Conservation (phyloP, 2,888 invertebrate species). For the Melanostoma scalare region DNA sequence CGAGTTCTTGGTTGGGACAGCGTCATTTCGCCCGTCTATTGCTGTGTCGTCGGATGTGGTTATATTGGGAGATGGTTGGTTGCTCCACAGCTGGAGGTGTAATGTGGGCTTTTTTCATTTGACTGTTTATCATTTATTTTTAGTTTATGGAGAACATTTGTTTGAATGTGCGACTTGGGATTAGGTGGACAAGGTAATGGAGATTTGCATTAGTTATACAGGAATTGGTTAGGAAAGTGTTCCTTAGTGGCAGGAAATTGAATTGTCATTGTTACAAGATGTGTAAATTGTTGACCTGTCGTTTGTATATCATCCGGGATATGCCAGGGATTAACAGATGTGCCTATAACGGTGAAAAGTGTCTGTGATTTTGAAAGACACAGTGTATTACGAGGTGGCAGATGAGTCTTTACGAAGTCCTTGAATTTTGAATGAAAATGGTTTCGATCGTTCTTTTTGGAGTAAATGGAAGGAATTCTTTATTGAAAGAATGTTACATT, state of each 20-base stretch:
- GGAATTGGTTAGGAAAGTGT: conserved; percentile 30
- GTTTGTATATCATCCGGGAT: not conserved
- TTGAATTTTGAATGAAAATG: too few species aligned
- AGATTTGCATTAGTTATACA: conserved; percentile 27
- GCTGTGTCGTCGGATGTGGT: conserved; percentile 63
- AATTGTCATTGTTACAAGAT: conserved; percentile 6
- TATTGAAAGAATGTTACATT: too few species aligned
- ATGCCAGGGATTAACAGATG: too few species aligned
- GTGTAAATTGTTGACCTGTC: not conserved
- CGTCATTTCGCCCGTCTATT: conserved; percentile 12
- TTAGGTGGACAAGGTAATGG: conserved; percentile 62
- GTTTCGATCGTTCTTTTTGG: too few species aligned
- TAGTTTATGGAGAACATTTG: conserved; percentile 47
- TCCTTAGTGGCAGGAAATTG: conserved; percentile 15
- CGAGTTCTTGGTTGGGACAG: conserved; percentile 52
- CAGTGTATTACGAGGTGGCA: not conserved
- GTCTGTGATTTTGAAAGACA: not conserved
- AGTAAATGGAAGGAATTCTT: too few species aligned
- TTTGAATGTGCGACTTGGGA: conserved; percentile 33
- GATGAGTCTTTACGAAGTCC: not conserved
- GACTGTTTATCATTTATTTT: conserved; percentile 49
- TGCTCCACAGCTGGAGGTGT: conserved; percentile 68
- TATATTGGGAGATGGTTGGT: conserved; percentile 24
- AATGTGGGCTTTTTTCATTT: conserved; percentile 61
- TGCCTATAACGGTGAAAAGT: too few species aligned